Evolutionary conservation across 64 coral and sea anemone genomes (phyloP), one percentile per base, ranked within the genome.

Genomic region (Pocillopora damicornis): DNA sequence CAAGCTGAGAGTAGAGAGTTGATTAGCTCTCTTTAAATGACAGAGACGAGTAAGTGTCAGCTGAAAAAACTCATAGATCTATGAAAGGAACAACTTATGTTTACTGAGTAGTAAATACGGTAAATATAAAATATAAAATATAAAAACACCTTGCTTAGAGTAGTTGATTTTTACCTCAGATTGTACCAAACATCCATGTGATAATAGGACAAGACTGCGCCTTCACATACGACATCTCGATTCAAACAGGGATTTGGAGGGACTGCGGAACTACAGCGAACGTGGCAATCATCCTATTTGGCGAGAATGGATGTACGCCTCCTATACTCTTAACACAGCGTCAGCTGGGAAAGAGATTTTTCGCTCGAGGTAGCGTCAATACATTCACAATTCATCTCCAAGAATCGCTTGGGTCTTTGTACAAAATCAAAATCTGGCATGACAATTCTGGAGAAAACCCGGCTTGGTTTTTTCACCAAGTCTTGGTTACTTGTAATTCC

Each of bases 401-500:
- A 22, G 42, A 96, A 37, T 75, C 75, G 17, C 75, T 96, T 13
- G 94, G 94, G 4, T 25, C 83, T 12, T 59, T 96, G 9, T 63
- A 86, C 34, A 96, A 93, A 61, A 96, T 96, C 37, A 87, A 90
- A 82, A 90, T 96, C 14, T 96, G 94, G 94, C 94, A 96, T 58
- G 94, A 96, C 38, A 96, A 93, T 82, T 88, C 84, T 5, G 94
- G 94, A 18, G 74, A 83, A 15, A 96, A 73, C 71, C 94, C 94
- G 6, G 91, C 94, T 2, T 96, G 94, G 94, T 96, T 96, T 77
- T 81, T 93, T 60, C 82, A 91, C n/a, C 91, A 87, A 5, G 91
- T 93, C 7, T 79, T 73, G 57, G 76, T 96, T 12, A 83, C 82
- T 9, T 88, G 92, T 59, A 61, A 81, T 17, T 37, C 68, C 73